Evolutionary conservation across 2,888 invertebrate species (phyloP), one percentile per base, ranked within the genome.

Genomic region (Germaria angustata): DNA sequence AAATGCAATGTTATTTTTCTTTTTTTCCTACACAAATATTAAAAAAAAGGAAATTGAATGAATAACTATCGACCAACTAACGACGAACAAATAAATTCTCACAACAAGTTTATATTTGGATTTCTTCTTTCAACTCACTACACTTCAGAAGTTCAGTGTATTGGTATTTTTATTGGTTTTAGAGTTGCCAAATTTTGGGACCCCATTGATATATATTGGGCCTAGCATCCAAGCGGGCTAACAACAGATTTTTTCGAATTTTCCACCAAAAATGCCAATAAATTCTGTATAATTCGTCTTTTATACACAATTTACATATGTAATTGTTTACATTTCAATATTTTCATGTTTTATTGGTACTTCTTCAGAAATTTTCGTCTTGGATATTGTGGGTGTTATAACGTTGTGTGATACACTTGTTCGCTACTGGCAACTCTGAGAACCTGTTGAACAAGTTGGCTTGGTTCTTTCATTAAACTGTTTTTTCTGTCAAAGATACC

Each of bases 21-120:
- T 55, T 69, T 76, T n/a, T 39, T 81, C 34, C 44, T 55, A 75
- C 39, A 69, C 75, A 71, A 49, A 79, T 68, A 61, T 59, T 77
- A n/a, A 75, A 78, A 75, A 65, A 65, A 66, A 59, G 66, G 61
- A 66, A 77, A 68, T 71, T 41, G 61, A 51, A 72, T 46, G 28
- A 71, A 80, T 66, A 66, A 41, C 61, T 46, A 78, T 71, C 41
- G 24, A 55, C 39, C 61, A 78, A 63, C 61, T 28, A 61, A 55
- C 39, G 71, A 76, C 66, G 79, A 80, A 82, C 75, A 76, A 75
- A 82, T 75, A 80, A 80, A 82, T 82, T 82, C 80, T 79, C 82
- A 82, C 82, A 82, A 82, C 78, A 82, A 82, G 82, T 82, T 82
- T 82, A 82, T 82, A 82, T 82, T 82, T 82, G 81, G 81, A 81